These are phyloP conservation scores for Lineus longissimus DNA, from an alignment of 1,140 invertebrate genomes.

Conservation along the genomic window DNA sequence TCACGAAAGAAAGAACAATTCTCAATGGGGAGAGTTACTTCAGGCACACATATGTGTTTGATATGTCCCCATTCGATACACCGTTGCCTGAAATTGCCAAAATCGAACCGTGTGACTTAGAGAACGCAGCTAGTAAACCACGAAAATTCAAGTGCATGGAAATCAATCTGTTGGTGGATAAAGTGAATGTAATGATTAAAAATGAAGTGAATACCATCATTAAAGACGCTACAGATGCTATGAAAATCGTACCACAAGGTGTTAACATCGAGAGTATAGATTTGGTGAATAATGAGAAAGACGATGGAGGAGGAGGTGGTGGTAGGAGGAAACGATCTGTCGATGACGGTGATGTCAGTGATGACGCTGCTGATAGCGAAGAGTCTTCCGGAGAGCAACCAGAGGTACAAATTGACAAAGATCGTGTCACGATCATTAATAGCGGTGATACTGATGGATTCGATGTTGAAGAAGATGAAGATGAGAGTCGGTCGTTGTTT, in stretches of 20 bases:
- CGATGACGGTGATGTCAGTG: background rate
- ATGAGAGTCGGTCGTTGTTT: background rate
- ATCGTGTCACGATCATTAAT: background rate
- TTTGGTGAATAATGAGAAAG: conserved; percentile 1
- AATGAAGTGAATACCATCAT: conserved; percentile 5
- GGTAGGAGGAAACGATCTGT: background rate
- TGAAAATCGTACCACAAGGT: background rate
- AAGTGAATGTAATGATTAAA: background rate
- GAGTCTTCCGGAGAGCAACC: background rate
- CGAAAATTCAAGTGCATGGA: conserved; percentile 5
- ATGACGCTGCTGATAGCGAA: background rate
- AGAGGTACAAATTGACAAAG: background rate
- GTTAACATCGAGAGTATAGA: background rate
- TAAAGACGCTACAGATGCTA: background rate
- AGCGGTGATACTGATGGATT: background rate
- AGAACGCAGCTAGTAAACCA: background rate
- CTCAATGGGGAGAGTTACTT: conserved; percentile 7
- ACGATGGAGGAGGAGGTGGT: background rate
- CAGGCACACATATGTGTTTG: background rate
- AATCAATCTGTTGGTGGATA: conserved; percentile 7
- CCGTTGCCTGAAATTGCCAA: background rate
- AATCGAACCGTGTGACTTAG: conserved; percentile 3
- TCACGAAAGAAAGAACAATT: background rate
- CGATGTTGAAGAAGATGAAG: background rate
- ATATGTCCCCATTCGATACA: conserved; percentile 5